Evolutionary conservation across 2,888 invertebrate genomes (phyloP), one percentile per base, ranked within the genome.

Genomic region (Acronicta psi): DNA sequence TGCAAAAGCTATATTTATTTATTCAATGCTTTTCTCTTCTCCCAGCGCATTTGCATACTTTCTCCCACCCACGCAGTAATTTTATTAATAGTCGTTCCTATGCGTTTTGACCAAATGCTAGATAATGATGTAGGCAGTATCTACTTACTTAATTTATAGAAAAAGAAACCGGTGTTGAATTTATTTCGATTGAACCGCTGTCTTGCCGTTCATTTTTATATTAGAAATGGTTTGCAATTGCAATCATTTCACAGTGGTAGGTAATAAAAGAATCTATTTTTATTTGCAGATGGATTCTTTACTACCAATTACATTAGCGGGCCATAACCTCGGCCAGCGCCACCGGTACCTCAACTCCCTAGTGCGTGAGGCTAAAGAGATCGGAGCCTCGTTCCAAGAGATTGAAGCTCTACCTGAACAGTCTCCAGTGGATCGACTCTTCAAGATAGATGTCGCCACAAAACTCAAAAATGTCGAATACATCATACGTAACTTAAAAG

Each of bases 381-480:
- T 23, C 6, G 36, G 56, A 25, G 49, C 47, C 14, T 29, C 57
- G 0, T 58, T 72, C 25, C 53, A 67, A 11, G 66, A 70, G 29
- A 25, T 85, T 8, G 60, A 66, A n/a, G 17, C 60, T 16, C 29
- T 74, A 1, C 70, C 80, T 0, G 90, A 90, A 69, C 29, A 47
- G n/a, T 72, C 83, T 11, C 69, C 83, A 7, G 50, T 89, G 10
- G 90, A 90, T 59, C 78, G 83, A 54, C 68, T 91, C 13, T 89
- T 87, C 45, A 90, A 90, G 78, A 90, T 91, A 47, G 84, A 90
- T 14, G 65, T 92, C 2, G 90, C 92, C 4, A 83, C 78, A 10
- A 82, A 84, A 65, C 63, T 79, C 16, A 82, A 72, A 54, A 64
- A 89, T 57, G 73, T 86, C 0, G 78, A 87, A 14, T 92, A 81